Percentiles rank a stretch among this genome's conserved stretches.
phyloP scores from a whole-genome alignment of 2,888 invertebrate species.

The Cerastoderma edule region DNA sequence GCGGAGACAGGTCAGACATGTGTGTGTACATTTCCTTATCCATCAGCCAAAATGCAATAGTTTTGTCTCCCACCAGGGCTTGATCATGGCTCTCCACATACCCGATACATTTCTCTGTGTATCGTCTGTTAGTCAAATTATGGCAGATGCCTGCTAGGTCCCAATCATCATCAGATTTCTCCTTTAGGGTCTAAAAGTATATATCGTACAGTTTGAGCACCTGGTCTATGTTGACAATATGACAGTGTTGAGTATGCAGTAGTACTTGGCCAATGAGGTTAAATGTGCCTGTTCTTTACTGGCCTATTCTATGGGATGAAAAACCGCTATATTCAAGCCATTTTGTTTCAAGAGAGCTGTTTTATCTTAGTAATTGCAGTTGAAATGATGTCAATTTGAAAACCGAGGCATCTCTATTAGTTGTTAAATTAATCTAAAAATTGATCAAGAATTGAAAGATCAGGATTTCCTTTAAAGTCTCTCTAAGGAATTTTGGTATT shows the following conservation, averaged over 20 bases:
- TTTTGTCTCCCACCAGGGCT: conserved; percentile 93
- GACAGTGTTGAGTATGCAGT: neutral
- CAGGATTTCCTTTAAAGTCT: too few relatives aligned
- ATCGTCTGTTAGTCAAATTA: conserved; percentile 96
- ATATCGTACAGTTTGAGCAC: neutral
- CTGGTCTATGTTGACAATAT: too few relatives aligned
- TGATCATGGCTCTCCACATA: conserved; percentile 99
- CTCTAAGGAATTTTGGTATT: too few relatives aligned
- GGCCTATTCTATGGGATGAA: too few relatives aligned
- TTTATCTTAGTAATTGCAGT: too few relatives aligned
- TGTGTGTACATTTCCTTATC: conserved; percentile 99
- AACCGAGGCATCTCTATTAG: too few relatives aligned
- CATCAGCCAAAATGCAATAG: conserved; percentile 99
- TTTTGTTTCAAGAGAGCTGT: too few relatives aligned
- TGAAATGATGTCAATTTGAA: too few relatives aligned
- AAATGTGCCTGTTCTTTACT: too few relatives aligned
- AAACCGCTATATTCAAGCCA: too few relatives aligned
- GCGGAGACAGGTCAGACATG: conserved; percentile 90
- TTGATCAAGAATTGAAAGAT: too few relatives aligned
- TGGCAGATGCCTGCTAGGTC: conserved; percentile 94
- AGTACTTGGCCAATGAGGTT: neutral
- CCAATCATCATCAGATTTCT: conserved; percentile 95
- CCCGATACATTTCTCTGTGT: conserved; percentile 98
- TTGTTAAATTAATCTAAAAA: too few relatives aligned
- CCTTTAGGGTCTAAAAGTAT: conserved; percentile 83